Base-by-base conservation (phyloP, 2,888 invertebrate genomes). In the Chrysina gloriosa region DNA sequence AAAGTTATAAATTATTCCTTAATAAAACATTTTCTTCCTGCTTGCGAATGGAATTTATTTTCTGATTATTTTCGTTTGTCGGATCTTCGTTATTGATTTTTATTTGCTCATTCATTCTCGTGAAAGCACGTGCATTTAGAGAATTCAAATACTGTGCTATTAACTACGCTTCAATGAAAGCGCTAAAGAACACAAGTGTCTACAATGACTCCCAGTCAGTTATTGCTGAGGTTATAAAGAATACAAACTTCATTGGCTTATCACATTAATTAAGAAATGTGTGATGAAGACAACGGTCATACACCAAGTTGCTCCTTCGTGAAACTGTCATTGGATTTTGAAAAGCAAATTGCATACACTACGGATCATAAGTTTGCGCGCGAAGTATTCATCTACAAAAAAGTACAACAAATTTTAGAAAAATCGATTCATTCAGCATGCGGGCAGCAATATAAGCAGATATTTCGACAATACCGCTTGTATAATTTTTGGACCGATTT, bases 21-120 rank as follows among this genome's bases (percentile, higher is more conserved):
- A 58, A 58, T 58, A 58, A 58, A 58, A 58, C 39, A 42, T 58
- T 58, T 58, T 58, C 58, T 58, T 58, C 58, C 58, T 58, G 58
- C 14, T 42, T 23, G 23, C 11, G 42, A 58, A 58, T 42, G 42
- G 42, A 58, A 42, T 58, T 58, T 58, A 58, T 58, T 42, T 42
- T 42, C 27, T 42, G 58, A 58, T 58, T 58, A 58, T 58, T 58
- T 58, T 58, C 58, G 42, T 58, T 58, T 25, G 58, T 58, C 42
- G 42, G 42, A 27, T 25, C 39, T 58, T 58, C 39, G 39, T 56
- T 56, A 56, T 56, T 39, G 39, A 39, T 39, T 56, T 39, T 39
- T 56, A 11, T 36, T 36, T 39, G 7, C 23, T 11, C 23, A 23
- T 23, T 56, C 21, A 39, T 23, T 25, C 3, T 7, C 36, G 14